A percentile compares a stretch with the other conserved stretches of the same genome.
Conservation (phyloP, 2,113 vertebrate species). For the Notarius quadriscutis region DNA sequence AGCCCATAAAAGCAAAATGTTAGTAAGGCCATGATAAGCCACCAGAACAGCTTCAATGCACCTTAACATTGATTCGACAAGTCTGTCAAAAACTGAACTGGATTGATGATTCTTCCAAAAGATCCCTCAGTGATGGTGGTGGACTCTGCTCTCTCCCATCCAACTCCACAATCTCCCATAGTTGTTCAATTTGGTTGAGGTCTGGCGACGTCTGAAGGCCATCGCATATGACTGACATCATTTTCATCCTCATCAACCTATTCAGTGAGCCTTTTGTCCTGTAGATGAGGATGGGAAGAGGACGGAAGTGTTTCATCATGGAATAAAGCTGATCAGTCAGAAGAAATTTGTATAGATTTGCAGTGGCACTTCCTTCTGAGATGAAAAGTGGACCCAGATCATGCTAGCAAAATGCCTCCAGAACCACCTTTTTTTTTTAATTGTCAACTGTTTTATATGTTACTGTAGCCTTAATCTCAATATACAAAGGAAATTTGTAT, state of each 20-base stretch:
- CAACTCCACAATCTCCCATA: neutral
- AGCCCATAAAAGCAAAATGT: neutral
- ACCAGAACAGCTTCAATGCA: neutral
- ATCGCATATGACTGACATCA: neutral
- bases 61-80: conserved; percentile 7
- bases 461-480: neutral
- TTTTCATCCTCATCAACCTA: neutral
- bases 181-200: neutral
- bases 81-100: neutral
- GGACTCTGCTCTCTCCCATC: neutral
- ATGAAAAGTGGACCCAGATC: neutral
- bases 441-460: neutral
- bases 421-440: neutral
- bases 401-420: neutral
- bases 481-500: neutral
- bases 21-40: neutral
- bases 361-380: neutral
- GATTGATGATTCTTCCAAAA: conserved; percentile 8
- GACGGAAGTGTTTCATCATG: neutral
- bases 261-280: neutral
- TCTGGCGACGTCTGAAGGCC: neutral
- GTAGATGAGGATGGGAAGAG: neutral
- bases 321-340: neutral
- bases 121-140: neutral
- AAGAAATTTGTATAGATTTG: neutral